Percentiles rank a stretch among this genome's conserved stretches.
These are phyloP conservation scores for Pungitius pungitius DNA, from an alignment of 2,113 vertebrate genomes.

Conservation along the genomic window DNA sequence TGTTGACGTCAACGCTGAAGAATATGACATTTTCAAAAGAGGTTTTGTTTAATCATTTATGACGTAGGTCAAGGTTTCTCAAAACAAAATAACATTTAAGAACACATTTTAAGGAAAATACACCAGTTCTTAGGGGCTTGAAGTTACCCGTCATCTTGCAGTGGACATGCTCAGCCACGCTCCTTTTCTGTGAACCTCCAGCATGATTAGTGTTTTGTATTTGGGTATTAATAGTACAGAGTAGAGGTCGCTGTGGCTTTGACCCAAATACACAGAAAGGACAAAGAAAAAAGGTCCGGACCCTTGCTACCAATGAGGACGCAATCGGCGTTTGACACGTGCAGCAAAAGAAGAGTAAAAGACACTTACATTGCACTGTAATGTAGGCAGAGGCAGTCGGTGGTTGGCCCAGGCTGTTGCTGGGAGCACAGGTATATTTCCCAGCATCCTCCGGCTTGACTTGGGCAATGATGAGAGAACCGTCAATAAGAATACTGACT, in stretches of 20 bases:
- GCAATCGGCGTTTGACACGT: not conserved
- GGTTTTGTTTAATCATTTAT: not conserved
- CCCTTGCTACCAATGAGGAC: not conserved
- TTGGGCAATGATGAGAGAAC: constrained; percentile 95
- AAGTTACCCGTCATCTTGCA: not conserved
- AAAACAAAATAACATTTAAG: not conserved
- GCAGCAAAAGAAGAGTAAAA: not conserved
- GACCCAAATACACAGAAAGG: not conserved
- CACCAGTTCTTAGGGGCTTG: not conserved
- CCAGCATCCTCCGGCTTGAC: constrained; percentile 96
- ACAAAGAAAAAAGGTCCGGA: not conserved
- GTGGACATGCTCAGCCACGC: not conserved
- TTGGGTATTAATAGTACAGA: not conserved
- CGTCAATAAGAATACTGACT: constrained; percentile 96
- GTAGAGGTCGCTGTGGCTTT: not conserved
- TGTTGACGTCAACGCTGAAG: not conserved
- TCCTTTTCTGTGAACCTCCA: not conserved
- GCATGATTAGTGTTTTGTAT: not conserved
- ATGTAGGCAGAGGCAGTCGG: constrained; percentile 94
- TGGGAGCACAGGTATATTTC: constrained; percentile 95
- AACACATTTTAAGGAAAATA: no score
- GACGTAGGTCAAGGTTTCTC: not conserved
- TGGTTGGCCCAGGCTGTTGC: constrained; percentile 95
- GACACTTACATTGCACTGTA: constrained; percentile 94
- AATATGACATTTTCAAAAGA: no score